phyloP scores from a whole-genome alignment of 35 echinoderm and acorn worm genomes.

The Eucidaris tribuloides region DNA sequence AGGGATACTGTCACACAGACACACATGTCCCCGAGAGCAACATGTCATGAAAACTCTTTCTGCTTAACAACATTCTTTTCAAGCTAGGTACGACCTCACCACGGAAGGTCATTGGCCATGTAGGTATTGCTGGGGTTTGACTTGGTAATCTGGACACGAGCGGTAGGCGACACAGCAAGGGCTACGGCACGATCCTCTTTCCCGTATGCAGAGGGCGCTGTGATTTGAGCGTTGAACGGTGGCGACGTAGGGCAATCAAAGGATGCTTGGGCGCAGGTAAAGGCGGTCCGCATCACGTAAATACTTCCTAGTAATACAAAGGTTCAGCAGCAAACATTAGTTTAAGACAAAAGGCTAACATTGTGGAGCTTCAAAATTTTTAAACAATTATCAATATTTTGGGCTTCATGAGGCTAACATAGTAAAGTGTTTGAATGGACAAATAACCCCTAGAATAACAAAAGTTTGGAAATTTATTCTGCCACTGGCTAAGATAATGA shows the following conservation, averaged over 20 bases:
- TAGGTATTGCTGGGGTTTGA: conserved; percentile 11
- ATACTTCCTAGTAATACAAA: conserved; percentile 64
- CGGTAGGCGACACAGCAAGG: conserved; percentile 21
- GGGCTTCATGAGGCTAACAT: too few relatives aligned
- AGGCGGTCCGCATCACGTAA: conserved; percentile 76
- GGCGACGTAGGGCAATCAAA: conserved; percentile 37
- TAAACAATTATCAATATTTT: too few relatives aligned
- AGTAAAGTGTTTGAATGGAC: too few relatives aligned
- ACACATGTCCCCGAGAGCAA: not conserved
- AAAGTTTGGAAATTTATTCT: too few relatives aligned
- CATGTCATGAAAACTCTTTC: not conserved
- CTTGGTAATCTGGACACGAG: conserved; percentile 18
- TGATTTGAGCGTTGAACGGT: conserved; percentile 21
- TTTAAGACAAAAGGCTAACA: not conserved
- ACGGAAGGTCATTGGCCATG: conserved; percentile 25
- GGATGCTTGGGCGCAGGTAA: conserved; percentile 55
- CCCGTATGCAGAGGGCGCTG: not conserved
- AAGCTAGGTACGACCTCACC: conserved; percentile 5
- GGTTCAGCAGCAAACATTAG: not conserved
- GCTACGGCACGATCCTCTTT: conserved; percentile 16
- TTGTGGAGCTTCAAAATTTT: too few relatives aligned
- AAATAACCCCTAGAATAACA: too few relatives aligned
- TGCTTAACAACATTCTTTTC: conserved; percentile 47
- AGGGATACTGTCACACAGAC: too few relatives aligned
- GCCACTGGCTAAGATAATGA: too few relatives aligned